phyloP scores from a whole-genome alignment of 2,888 invertebrate species.

The Lasioglossum pauxillum region DNA sequence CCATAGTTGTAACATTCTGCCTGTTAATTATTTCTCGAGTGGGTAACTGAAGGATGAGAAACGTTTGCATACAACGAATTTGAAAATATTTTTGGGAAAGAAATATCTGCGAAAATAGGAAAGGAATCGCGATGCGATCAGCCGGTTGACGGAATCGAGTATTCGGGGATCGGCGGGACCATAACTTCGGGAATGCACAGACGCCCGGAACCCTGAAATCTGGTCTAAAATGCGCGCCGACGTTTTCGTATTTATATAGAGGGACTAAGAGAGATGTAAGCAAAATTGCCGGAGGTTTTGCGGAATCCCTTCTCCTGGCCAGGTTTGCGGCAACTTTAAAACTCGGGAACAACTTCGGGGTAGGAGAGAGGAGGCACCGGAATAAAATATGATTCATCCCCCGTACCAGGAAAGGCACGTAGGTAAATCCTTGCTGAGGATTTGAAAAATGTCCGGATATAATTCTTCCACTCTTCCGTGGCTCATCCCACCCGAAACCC shows the following conservation, averaged over 20 bases:
- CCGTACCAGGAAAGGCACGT: conserved; percentile 51
- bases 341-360: conserved; percentile 54
- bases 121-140: conserved; percentile 2
- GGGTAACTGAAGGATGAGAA: neutral
- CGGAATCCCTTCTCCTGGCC: conserved; percentile 12
- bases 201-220: conserved; percentile 11
- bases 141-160: conserved; percentile 20
- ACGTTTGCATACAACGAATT: neutral
- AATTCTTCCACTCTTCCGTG: conserved; percentile 61
- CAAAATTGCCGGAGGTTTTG: conserved; percentile 44
- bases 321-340: conserved; percentile 52
- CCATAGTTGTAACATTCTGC: no score
- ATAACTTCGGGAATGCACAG: conserved; percentile 18
- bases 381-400: conserved; percentile 69
- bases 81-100: neutral
- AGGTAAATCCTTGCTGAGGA: conserved; percentile 76
- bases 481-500: conserved; percentile 11
- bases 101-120: neutral
- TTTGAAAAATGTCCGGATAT: conserved; percentile 76
- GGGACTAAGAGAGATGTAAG: conserved; percentile 32
- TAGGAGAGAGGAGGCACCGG: conserved; percentile 4
- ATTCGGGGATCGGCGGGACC: conserved; percentile 5
- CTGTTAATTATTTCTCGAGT: neutral
- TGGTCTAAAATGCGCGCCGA: conserved; percentile 21
- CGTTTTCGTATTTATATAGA: conserved; percentile 34